These are phyloP conservation scores for Sepiola atlantica DNA, from an alignment of 2,888 invertebrate genomes.

Conservation along the genomic window DNA sequence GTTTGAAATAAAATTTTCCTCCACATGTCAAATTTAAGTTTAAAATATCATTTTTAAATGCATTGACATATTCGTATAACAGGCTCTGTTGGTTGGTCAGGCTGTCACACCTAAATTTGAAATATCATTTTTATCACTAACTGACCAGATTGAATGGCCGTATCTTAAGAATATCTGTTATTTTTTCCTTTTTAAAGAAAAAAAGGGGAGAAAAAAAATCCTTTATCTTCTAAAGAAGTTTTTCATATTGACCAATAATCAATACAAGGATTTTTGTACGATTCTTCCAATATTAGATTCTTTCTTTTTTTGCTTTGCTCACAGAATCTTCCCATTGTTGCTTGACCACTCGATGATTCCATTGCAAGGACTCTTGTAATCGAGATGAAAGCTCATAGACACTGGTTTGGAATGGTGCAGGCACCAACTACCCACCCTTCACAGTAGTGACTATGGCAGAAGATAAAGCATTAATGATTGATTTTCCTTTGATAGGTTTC, in stretches of 20 bases:
- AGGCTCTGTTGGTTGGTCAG: no score
- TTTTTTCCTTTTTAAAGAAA: no score
- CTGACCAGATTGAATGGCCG: no score
- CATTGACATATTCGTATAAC: no score
- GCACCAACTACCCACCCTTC: not conserved
- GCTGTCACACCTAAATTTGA: no score
- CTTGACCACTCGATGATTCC: not conserved
- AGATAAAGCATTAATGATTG: not conserved
- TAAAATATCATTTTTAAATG: no score
- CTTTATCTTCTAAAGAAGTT: not conserved
- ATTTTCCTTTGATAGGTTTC: not conserved
- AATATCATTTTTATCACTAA: no score
- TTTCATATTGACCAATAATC: not conserved
- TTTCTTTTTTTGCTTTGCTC: not conserved
- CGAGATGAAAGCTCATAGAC: conserved; percentile 1
- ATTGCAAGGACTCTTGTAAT: conserved; percentile 20
- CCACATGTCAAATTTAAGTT: no score
- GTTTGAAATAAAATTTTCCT: no score
- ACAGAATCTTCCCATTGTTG: conserved; percentile 6
- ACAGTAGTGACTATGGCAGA: not conserved
- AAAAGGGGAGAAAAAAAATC: not conserved
- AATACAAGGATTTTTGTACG: not conserved
- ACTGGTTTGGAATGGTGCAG: not conserved
- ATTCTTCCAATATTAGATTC: not conserved
- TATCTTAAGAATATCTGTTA: no score